phyloP scores from a whole-genome alignment of 2,888 invertebrate species.

The Ophion obscuratus region DNA sequence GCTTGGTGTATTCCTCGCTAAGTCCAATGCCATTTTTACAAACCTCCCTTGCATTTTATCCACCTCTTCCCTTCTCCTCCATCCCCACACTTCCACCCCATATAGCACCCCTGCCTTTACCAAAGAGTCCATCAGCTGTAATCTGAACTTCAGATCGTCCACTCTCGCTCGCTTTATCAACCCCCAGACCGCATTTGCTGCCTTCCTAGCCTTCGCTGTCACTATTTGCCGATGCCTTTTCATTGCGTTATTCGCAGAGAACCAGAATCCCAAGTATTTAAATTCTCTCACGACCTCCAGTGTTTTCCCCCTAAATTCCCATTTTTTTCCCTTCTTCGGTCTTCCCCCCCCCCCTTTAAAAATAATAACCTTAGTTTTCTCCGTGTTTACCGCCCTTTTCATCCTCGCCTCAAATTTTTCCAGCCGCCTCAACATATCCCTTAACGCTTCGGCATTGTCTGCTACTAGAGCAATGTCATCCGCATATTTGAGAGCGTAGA shows the following conservation, averaged over 20 bases:
- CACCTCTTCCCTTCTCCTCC: too few relatives aligned
- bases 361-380: not conserved
- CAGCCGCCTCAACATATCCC: constrained; percentile 3
- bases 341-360: not conserved
- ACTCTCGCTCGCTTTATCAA: not conserved
- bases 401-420: constrained; percentile 1
- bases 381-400: constrained; percentile 5
- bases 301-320: not conserved
- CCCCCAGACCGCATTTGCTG: not conserved
- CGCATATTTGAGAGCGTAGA: constrained; percentile 27
- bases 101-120: not conserved
- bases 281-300: constrained; percentile 23
- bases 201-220: not conserved
- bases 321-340: constrained; percentile 1
- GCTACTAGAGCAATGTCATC: constrained; percentile 21
- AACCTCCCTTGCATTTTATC: too few relatives aligned
- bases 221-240: not conserved
- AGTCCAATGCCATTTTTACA: too few relatives aligned
- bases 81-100: too few relatives aligned
- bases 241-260: not conserved
- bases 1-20: not conserved
- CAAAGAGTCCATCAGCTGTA: not conserved
- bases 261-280: not conserved
- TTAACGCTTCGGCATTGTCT: constrained; percentile 2
- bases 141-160: not conserved